A percentile compares a stretch with the other conserved stretches of the same genome.
phyloP scores from a whole-genome alignment of 2,888 invertebrate species.

The Lymantria dispar region DNA sequence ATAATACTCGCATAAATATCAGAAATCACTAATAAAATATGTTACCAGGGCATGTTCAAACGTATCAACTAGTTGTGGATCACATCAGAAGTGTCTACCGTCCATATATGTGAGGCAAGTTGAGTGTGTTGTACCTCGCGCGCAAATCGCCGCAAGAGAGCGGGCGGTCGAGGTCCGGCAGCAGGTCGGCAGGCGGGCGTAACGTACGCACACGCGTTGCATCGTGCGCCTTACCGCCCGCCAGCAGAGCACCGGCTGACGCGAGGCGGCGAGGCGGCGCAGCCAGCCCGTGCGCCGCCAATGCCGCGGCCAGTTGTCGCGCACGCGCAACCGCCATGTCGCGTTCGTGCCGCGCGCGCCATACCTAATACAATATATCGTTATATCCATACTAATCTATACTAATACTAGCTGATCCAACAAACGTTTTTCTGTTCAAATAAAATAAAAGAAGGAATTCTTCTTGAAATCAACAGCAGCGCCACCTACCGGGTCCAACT shows the following conservation, averaged over 20 bases:
- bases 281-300: slow-evolving; percentile 92
- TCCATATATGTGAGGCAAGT: too few relatives aligned
- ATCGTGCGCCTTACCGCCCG: slow-evolving; percentile 73
- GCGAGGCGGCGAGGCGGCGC: slow-evolving; percentile 87
- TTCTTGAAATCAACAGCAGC: too few relatives aligned
- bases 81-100: too few relatives aligned
- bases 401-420: too few relatives aligned
- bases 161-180: slow-evolving; percentile 76
- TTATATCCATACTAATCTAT: too few relatives aligned
- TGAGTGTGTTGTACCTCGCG: slow-evolving; percentile 46
- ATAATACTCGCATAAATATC: too few relatives aligned
- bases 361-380: slow-evolving; percentile 87
- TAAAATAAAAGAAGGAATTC: too few relatives aligned
- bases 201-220: slow-evolving; percentile 78
- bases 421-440: too few relatives aligned
- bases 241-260: slow-evolving; percentile 84
- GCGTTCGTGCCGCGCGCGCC: slow-evolving; percentile 95
- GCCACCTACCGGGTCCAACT: too few relatives aligned
- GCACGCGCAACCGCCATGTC: slow-evolving; percentile 93
- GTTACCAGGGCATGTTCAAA: too few relatives aligned
- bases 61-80: too few relatives aligned
- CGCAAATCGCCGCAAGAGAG: slow-evolving; percentile 76
- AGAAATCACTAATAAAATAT: too few relatives aligned
- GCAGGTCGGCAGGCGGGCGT: slow-evolving; percentile 64
- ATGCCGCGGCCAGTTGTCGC: slow-evolving; percentile 92